A percentile compares a stretch with the other conserved stretches of the same genome.
Conservation (phyloP, 30 jellyfish, hydroid and myxozoan genomes). For the Hydra vulgaris region DNA sequence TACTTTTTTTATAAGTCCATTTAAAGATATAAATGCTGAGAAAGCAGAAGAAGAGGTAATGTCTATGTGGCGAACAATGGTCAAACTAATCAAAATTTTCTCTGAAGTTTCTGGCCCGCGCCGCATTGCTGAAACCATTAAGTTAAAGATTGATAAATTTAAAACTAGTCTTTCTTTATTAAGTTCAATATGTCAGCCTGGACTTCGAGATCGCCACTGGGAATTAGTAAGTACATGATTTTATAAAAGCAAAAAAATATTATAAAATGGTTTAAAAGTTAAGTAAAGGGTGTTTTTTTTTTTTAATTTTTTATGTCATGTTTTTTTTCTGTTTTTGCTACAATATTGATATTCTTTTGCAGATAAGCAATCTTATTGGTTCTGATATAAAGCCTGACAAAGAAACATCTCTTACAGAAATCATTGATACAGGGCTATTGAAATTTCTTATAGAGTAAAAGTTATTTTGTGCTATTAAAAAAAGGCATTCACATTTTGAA, state of each 20-base stretch:
- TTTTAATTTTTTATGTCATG: no score
- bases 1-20: constrained; percentile 48
- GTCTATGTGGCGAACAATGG: constrained; percentile 91
- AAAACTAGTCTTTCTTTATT: constrained; percentile 66
- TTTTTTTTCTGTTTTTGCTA: no score
- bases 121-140: constrained; percentile 87
- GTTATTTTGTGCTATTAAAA: not conserved
- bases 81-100: constrained; percentile 61
- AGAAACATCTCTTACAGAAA: constrained; percentile 61
- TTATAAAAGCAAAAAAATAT: not conserved
- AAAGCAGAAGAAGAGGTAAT: constrained; percentile 69
- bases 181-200: constrained; percentile 86
- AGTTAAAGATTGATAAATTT: constrained; percentile 76
- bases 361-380: constrained; percentile 83
- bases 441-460: constrained; percentile 54
- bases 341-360: no score
- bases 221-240: constrained; percentile 45
- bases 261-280: no score
- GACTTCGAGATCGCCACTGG: constrained; percentile 93
- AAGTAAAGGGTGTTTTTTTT: not conserved
- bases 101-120: constrained; percentile 84
- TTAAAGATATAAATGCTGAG: constrained; percentile 70
- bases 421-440: constrained; percentile 75
- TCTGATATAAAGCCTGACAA: constrained; percentile 75
- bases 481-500: no score